Percentiles rank a stretch among this genome's conserved stretches.
Conservation (phyloP, 2,888 invertebrate species). For the Liodrosophila aerea region DNA sequence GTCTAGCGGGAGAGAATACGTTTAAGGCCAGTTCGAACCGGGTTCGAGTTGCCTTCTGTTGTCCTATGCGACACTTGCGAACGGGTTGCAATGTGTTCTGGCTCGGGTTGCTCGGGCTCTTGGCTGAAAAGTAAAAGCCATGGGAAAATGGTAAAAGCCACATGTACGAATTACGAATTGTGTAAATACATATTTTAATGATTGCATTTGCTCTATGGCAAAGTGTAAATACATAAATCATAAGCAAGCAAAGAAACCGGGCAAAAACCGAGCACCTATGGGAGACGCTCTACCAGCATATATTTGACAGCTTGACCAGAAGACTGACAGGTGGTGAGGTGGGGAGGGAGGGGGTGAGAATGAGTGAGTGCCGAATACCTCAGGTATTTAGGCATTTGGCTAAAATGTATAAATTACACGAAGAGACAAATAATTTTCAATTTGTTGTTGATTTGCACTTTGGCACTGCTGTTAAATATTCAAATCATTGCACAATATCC, state of each 20-base stretch:
- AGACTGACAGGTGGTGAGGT: background rate
- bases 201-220: slow-evolving; percentile 44
- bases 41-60: slow-evolving; percentile 28
- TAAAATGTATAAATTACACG: slow-evolving; percentile 38
- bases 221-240: slow-evolving; percentile 53
- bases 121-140: slow-evolving; percentile 37
- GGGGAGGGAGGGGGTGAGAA: too few species aligned
- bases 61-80: background rate
- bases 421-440: slow-evolving; percentile 41
- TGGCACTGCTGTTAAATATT: slow-evolving; percentile 33
- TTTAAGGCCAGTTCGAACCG: slow-evolving; percentile 43
- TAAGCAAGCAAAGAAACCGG: slow-evolving; percentile 1
- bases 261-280: background rate
- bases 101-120: slow-evolving; percentile 6
- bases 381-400: slow-evolving; percentile 33
- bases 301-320: slow-evolving; percentile 13
- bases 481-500: slow-evolving; percentile 35
- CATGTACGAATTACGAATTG: slow-evolving; percentile 27
- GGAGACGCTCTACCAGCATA: slow-evolving; percentile 17
- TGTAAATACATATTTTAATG: slow-evolving; percentile 58
- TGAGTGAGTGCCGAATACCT: slow-evolving; percentile 15
- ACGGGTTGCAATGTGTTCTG: background rate
- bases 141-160: slow-evolving; percentile 31
- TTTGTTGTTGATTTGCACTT: slow-evolving; percentile 38
- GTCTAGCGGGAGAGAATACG: slow-evolving; percentile 9